Base-by-base conservation (phyloP, 1,140 invertebrate species). In the Vanessa atalanta region DNA sequence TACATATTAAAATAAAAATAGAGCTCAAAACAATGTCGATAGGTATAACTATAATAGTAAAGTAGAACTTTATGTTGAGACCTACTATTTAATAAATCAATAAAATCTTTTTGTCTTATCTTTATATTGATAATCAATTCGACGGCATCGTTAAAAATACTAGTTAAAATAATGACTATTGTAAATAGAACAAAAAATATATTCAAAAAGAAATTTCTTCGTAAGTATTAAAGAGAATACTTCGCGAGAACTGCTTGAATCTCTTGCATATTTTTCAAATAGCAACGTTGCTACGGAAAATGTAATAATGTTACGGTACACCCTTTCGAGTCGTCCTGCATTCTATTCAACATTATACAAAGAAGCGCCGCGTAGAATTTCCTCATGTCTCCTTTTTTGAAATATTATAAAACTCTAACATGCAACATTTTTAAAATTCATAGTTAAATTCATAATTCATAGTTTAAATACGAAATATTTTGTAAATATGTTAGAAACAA, bases 301-400 rank as follows among this genome's bases (percentile, higher is more conserved):
- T 87, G 83, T 84, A 88, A 87, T 88, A 88, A 85, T 78, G 72
- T 70, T 69, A 65, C 72, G 67, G 53, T 76, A 63, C 76, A 72
- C 69, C 77, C 76, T 79, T 73, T 75, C 66, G 57, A 70, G 55
- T 72, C 75, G 73, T 66, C 70, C 79, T 74, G 76, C 78, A 83
- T 81, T 79, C 80, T 81, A 79, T 81, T 73, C 70, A 73, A 70
- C 77, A 78, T 80, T 76, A 77, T 77, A 77, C 74, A 70, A 72
- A 64, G 70, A 63, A 73, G 72, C 74, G 65, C 70, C 72, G 70
- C 67, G 65, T 75, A 63, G 8, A 20, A 16, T 55, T 47, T 26
- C 8, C 47, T 26, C 9, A 23, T 13, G 6, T 51, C 12, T 66
- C 15, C 48, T 68, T 20, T 43, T 50, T 14, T 60, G 67, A 43